Evolutionary conservation across 2,113 vertebrate genomes (phyloP).

Genomic region (Narcine bancroftii): DNA sequence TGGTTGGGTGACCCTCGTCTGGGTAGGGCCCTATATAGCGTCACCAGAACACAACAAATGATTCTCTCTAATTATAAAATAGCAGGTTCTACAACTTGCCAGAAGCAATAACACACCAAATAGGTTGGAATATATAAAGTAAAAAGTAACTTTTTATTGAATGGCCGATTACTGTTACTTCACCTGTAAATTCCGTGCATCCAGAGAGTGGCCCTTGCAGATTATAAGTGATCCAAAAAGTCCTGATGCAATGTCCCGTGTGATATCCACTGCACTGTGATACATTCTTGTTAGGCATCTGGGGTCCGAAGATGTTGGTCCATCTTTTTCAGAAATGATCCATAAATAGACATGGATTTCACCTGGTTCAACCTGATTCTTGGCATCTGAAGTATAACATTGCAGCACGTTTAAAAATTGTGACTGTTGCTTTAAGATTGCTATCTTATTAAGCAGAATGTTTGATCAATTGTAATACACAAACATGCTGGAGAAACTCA

Average conservation of each 20-base stretch:
- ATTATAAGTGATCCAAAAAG: slow-evolving; percentile 85
- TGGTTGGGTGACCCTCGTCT: too few species aligned
- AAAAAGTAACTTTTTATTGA: neutral
- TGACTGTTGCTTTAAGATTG: too few species aligned
- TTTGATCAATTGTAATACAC: too few species aligned
- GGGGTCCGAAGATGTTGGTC: slow-evolving; percentile 67
- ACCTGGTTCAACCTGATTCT: slow-evolving; percentile 72
- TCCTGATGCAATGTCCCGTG: slow-evolving; percentile 81
- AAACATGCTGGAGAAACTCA: too few species aligned
- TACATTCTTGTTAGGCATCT: slow-evolving; percentile 86
- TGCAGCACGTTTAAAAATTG: neutral
- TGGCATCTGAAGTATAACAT: slow-evolving; percentile 38
- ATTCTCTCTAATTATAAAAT: neutral
- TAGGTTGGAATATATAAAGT: neutral
- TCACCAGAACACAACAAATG: too few species aligned
- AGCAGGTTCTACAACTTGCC: neutral
- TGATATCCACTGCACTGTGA: slow-evolving; percentile 78
- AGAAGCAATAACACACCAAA: neutral
- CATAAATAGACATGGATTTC: slow-evolving; percentile 73
- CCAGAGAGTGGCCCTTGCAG: slow-evolving; percentile 82
- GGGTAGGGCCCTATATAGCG: too few species aligned
- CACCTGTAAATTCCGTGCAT: slow-evolving; percentile 82
- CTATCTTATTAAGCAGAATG: too few species aligned
- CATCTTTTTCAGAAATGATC: slow-evolving; percentile 72
- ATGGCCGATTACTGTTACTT: slow-evolving; percentile 23